These are phyloP conservation scores for Heliconius erato DNA, from an alignment of 2,888 invertebrate species.

Conservation along the genomic window DNA sequence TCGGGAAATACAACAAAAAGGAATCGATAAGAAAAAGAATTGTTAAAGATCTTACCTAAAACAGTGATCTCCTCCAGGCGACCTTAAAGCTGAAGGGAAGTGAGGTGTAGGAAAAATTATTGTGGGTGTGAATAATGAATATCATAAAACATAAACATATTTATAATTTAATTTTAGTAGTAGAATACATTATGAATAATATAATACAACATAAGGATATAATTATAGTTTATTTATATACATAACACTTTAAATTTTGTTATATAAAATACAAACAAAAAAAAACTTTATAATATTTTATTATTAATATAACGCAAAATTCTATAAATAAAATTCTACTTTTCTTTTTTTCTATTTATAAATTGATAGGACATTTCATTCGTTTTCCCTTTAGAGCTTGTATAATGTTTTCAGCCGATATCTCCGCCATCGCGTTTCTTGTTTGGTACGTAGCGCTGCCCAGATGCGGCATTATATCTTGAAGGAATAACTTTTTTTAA, in stretches of 20 bases:
- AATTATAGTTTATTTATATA: too few species aligned
- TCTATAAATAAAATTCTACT: not conserved
- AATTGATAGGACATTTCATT: slow-evolving; percentile 64
- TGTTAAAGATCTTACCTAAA: too few species aligned
- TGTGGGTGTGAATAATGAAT: too few species aligned
- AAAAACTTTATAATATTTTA: not conserved
- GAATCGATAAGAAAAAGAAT: too few species aligned
- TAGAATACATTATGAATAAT: too few species aligned
- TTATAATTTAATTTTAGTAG: too few species aligned
- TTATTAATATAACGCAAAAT: not conserved
- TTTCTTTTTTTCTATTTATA: not conserved
- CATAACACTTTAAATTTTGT: not conserved
- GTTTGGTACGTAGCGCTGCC: slow-evolving; percentile 93
- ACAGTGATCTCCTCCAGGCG: too few species aligned
- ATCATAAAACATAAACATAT: too few species aligned
- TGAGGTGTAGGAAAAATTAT: too few species aligned
- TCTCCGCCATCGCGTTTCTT: slow-evolving; percentile 90
- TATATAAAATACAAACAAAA: not conserved
- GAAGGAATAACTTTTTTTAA: not conserved
- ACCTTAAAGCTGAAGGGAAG: too few species aligned
- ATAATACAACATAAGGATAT: too few species aligned
- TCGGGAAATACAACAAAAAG: too few species aligned
- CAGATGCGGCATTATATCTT: slow-evolving; percentile 93
- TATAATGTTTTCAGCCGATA: slow-evolving; percentile 92
- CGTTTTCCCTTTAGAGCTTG: slow-evolving; percentile 89